These are phyloP conservation scores for Phymanthus crucifer DNA, from an alignment of 92 coral and sea anemone genomes.

Conservation along the genomic window DNA sequence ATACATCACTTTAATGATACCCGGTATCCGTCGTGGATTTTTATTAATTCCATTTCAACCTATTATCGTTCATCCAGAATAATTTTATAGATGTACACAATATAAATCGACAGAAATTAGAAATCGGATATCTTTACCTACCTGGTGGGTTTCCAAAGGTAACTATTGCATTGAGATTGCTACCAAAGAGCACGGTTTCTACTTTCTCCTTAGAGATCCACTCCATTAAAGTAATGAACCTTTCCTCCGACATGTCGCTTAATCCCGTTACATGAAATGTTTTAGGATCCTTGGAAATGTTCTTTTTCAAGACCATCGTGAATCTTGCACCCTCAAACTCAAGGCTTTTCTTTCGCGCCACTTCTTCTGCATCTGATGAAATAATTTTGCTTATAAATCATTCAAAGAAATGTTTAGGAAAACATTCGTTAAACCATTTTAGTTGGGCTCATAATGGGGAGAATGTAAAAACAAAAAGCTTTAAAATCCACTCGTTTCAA, in stretches of 20 bases:
- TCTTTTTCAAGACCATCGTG: conserved; percentile 20
- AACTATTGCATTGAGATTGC: conserved; percentile 36
- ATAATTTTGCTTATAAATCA: not conserved
- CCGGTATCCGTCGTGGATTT: too few species aligned
- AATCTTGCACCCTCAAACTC: conserved; percentile 32
- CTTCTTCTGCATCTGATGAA: conserved; percentile 48
- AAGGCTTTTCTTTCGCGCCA: conserved; percentile 31
- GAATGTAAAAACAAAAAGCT: too few species aligned
- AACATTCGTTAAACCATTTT: too few species aligned
- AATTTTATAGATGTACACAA: too few species aligned
- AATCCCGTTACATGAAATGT: conserved; percentile 46
- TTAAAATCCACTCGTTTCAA: too few species aligned
- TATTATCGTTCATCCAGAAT: too few species aligned
- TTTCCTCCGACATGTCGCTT: conserved; percentile 43
- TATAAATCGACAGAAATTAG: too few species aligned
- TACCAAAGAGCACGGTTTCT: conserved; percentile 29
- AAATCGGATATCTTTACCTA: too few species aligned
- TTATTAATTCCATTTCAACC: too few species aligned
- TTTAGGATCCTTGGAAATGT: conserved; percentile 23
- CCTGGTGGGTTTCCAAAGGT: conserved; percentile 45
- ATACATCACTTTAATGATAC: too few species aligned
- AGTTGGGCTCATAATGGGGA: too few species aligned
- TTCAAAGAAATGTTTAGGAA: too few species aligned
- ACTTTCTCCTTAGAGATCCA: conserved; percentile 43
- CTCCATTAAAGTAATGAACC: conserved; percentile 46